Percentiles rank a stretch among this genome's conserved stretches.
phyloP scores from a whole-genome alignment of 2,888 invertebrate genomes.

The Pogonocherus hispidulus region DNA sequence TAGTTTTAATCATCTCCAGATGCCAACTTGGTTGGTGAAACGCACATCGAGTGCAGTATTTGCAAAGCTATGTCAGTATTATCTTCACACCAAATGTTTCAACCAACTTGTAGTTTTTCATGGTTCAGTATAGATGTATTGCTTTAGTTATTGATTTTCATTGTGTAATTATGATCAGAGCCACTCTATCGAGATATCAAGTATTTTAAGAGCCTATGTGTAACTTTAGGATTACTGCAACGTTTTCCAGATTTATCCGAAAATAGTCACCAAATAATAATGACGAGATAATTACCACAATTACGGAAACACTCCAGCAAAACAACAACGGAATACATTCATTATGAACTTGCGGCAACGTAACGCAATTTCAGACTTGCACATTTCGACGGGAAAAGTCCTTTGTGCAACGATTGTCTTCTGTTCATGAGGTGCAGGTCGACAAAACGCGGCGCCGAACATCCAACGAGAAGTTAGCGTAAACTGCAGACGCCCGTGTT shows the following conservation, averaged over 20 bases:
- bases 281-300: constrained; percentile 12
- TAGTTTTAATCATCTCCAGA: no score
- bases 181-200: no score
- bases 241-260: no score
- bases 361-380: constrained; percentile 10
- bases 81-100: no score
- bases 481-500: constrained; percentile 10
- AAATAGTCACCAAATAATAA: constrained; percentile 2
- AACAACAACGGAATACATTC: constrained; percentile 6
- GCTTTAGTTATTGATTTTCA: no score
- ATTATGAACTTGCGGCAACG: constrained; percentile 15
- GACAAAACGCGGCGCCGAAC: constrained; percentile 8
- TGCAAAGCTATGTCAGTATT: no score
- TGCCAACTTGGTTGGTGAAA: no score
- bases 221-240: background rate
- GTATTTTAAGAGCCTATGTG: no score
- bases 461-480: constrained; percentile 2
- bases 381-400: constrained; percentile 14
- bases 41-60: no score
- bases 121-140: no score
- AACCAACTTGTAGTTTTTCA: constrained; percentile 20
- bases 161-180: no score
- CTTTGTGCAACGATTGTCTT: constrained; percentile 15
- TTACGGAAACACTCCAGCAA: constrained; percentile 11
- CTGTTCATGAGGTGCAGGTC: constrained; percentile 9